phyloP scores from a whole-genome alignment of 2,888 invertebrate species.

The Coleophora deauratella region DNA sequence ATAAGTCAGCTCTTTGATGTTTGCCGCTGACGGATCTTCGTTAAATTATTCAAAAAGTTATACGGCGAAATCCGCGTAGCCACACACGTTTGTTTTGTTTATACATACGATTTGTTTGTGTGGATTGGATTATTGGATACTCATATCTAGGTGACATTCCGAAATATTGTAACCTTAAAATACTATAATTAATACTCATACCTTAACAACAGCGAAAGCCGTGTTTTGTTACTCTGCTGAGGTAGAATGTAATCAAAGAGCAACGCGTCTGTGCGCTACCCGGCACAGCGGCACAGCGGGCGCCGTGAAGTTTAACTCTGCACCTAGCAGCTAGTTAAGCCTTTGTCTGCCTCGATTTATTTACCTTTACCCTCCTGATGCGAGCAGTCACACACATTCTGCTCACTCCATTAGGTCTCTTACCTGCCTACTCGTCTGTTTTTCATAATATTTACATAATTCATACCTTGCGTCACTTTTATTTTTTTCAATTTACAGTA shows the following conservation, averaged over 20 bases:
- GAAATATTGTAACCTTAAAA: too few species aligned
- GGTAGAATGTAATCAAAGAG: slow-evolving; percentile 21
- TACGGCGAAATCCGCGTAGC: slow-evolving; percentile 20
- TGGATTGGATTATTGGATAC: too few species aligned
- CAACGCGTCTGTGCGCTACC: slow-evolving; percentile 22
- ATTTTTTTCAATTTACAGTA: too few species aligned
- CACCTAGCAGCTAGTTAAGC: slow-evolving; percentile 29
- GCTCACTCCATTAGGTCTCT: background rate
- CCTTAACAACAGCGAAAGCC: slow-evolving; percentile 8
- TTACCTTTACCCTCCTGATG: slow-evolving; percentile 22
- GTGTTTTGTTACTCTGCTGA: slow-evolving; percentile 11
- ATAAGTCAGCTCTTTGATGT: slow-evolving; percentile 34
- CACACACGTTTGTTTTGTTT: too few species aligned
- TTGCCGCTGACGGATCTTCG: slow-evolving; percentile 27
- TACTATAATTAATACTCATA: too few species aligned
- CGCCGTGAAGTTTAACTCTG: slow-evolving; percentile 21
- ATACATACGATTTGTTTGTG: too few species aligned
- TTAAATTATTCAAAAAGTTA: slow-evolving; percentile 36
- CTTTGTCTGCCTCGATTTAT: slow-evolving; percentile 31
- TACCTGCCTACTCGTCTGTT: too few species aligned
- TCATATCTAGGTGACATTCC: too few species aligned
- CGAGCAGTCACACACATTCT: slow-evolving; percentile 10
- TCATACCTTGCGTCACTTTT: too few species aligned
- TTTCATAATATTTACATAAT: too few species aligned
- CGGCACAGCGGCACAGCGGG: slow-evolving; percentile 9